These are phyloP conservation scores for Elaphurus davidianus DNA, from an alignment of 2,113 vertebrate genomes.

Conservation along the genomic window DNA sequence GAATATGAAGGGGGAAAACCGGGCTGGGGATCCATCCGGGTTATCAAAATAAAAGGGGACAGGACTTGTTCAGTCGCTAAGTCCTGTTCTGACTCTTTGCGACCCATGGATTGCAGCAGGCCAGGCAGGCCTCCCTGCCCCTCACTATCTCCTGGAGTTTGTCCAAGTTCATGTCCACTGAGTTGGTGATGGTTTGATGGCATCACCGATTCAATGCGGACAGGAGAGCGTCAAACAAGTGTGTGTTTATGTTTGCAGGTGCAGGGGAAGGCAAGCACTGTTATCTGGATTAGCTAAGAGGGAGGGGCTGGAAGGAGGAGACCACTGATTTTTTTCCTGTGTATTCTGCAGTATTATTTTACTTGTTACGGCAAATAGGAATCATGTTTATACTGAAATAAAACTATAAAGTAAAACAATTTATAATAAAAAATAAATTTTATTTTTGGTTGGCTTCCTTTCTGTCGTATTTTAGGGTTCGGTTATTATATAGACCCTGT, in stretches of 20 bases:
- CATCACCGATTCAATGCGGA: not conserved
- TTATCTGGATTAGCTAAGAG: not conserved
- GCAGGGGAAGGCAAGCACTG: accelerated
- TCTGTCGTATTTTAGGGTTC: not conserved
- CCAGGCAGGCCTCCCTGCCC: not conserved
- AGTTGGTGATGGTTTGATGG: not conserved
- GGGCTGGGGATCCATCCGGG: accelerated
- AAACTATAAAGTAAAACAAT: not conserved
- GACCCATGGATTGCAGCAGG: not conserved
- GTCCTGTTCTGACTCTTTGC: not conserved
- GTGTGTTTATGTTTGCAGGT: accelerated
- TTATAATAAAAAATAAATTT: not conserved
- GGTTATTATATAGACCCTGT: not conserved
- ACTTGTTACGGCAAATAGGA: not conserved
- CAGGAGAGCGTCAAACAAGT: accelerated
- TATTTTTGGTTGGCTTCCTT: not conserved
- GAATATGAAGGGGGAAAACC: not conserved
- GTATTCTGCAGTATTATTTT: not conserved
- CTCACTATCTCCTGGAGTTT: not conserved
- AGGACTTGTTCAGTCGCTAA: not conserved
- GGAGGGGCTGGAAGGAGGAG: accelerated
- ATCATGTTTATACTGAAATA: not conserved
- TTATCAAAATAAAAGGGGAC: not conserved
- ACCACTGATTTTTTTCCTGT: accelerated
- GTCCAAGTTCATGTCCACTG: not conserved